A percentile compares a stretch with the other conserved stretches of the same genome.
Conservation (phyloP, 2,888 invertebrate genomes). For the Thecocarcelia acutangulata region DNA sequence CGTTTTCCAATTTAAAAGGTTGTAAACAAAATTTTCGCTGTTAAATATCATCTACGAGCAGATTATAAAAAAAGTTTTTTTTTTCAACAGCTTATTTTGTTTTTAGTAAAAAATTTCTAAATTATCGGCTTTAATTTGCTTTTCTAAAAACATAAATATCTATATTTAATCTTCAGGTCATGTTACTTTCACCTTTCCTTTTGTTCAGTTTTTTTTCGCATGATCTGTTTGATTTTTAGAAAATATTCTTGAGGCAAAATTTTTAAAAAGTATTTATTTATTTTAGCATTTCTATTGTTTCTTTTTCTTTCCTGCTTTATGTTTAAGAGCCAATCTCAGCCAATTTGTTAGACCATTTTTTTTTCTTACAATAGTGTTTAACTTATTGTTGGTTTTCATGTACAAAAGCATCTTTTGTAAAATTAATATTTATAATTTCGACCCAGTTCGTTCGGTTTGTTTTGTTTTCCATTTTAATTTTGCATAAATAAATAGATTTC, state of each 20-base stretch:
- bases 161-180: too few species aligned
- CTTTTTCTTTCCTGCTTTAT: constrained; percentile 15
- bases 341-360: constrained; percentile 4
- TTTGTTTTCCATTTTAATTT: constrained; percentile 34
- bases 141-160: too few species aligned
- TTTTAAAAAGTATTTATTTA: constrained; percentile 28
- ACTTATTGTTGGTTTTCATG: not conserved
- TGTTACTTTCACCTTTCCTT: too few species aligned
- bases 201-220: constrained; percentile 39
- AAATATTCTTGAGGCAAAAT: constrained; percentile 63
- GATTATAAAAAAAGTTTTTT: too few species aligned
- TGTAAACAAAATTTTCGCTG: too few species aligned
- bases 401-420: too few species aligned
- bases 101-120: too few species aligned
- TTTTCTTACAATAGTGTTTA: constrained; percentile 16
- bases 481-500: constrained; percentile 25
- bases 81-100: too few species aligned
- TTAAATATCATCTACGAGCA: too few species aligned
- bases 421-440: constrained; percentile 54
- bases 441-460: constrained; percentile 53
- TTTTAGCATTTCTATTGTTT: constrained; percentile 28
- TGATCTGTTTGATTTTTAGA: constrained; percentile 47
- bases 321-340: constrained; percentile 1
- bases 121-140: too few species aligned
- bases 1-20: too few species aligned